Conservation (phyloP, 2,797 vertebrate species). For the Pygocentrus nattereri region DNA sequence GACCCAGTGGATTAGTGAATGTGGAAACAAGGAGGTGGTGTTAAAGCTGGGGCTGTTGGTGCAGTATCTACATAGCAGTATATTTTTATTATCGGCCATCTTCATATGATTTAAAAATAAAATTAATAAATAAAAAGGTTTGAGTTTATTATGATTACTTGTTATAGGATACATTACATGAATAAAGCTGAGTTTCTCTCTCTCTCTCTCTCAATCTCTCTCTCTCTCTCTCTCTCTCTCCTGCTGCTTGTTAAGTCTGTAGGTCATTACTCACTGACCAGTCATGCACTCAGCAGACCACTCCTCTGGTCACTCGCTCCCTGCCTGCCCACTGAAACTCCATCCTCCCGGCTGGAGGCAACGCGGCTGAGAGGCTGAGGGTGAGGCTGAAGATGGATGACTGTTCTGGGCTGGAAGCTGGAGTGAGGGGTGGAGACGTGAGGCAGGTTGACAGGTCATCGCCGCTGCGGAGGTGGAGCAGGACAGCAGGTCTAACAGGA, state of each 20-base stretch:
- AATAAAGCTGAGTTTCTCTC: too few species aligned
- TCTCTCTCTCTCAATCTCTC: too few species aligned
- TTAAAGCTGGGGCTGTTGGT: too few species aligned
- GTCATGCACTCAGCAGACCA: slow-evolving; percentile 31
- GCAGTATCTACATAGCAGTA: too few species aligned
- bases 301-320: slow-evolving; percentile 12
- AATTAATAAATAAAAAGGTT: too few species aligned
- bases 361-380: slow-evolving; percentile 7
- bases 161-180: too few species aligned
- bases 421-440: slow-evolving; percentile 22
- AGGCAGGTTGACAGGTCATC: slow-evolving; percentile 47
- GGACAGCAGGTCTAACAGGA: slow-evolving; percentile 37
- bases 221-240: too few species aligned
- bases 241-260: slow-evolving; percentile 10
- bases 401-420: slow-evolving; percentile 22
- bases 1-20: too few species aligned
- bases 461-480: slow-evolving; percentile 14
- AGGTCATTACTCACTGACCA: slow-evolving; percentile 18
- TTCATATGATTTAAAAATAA: too few species aligned
- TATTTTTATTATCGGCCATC: too few species aligned
- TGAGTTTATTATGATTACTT: too few species aligned
- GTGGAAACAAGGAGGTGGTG: too few species aligned
- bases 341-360: slow-evolving; percentile 30
- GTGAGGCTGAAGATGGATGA: slow-evolving; percentile 18
- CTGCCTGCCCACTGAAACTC: slow-evolving; percentile 24